These are phyloP conservation scores for Amphiprion ocellaris DNA, from an alignment of 2,113 vertebrate genomes.

Conservation along the genomic window DNA sequence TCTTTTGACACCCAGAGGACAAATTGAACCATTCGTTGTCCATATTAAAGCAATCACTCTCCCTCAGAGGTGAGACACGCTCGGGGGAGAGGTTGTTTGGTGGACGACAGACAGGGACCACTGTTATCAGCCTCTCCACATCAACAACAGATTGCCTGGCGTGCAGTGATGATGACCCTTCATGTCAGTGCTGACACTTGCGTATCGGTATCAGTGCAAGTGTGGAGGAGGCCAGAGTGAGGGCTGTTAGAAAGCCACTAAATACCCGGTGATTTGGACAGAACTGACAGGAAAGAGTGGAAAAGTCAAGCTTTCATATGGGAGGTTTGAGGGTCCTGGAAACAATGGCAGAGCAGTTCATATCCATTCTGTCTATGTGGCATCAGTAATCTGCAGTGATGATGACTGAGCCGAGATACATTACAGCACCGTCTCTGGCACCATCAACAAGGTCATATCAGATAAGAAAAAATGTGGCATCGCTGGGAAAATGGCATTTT, in stretches of 20 bases:
- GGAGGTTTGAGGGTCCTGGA: slow-evolving; percentile 21
- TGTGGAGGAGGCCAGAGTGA: background rate
- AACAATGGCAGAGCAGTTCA: slow-evolving; percentile 3
- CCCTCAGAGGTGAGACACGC: slow-evolving; percentile 43
- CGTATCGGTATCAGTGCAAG: slow-evolving; percentile 38
- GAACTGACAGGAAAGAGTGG: background rate
- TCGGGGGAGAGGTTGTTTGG: slow-evolving; percentile 16
- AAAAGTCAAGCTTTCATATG: slow-evolving; percentile 15
- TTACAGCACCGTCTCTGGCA: slow-evolving; percentile 43
- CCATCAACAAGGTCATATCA: slow-evolving; percentile 64
- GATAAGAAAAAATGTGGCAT: slow-evolving; percentile 18
- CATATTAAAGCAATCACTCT: slow-evolving; percentile 85
- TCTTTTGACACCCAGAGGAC: slow-evolving; percentile 73
- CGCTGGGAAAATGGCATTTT: slow-evolving; percentile 59
- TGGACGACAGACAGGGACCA: slow-evolving; percentile 41
- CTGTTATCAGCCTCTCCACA: slow-evolving; percentile 66
- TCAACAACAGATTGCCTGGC: slow-evolving; percentile 58
- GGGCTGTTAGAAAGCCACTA: slow-evolving; percentile 31
- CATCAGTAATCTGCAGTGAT: slow-evolving; percentile 33
- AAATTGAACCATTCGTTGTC: slow-evolving; percentile 77
- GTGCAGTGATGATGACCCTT: slow-evolving; percentile 57
- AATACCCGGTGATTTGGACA: slow-evolving; percentile 40
- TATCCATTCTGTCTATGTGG: slow-evolving; percentile 21
- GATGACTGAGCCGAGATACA: slow-evolving; percentile 42
- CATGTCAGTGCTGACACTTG: slow-evolving; percentile 48